Evolutionary conservation across 1,140 invertebrate species (phyloP).

Genomic region (Drosophila grimshawi): DNA sequence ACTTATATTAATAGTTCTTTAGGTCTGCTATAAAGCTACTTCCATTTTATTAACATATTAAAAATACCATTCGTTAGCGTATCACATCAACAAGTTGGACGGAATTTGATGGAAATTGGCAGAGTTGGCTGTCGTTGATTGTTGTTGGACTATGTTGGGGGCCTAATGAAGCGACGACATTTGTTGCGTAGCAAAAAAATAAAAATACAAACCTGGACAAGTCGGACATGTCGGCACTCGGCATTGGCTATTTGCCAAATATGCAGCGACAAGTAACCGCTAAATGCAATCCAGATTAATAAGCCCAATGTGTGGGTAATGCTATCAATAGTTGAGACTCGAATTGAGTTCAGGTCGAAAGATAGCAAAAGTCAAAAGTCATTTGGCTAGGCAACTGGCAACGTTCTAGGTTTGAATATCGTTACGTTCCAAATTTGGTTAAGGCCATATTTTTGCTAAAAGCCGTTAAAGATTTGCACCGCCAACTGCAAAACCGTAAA

Average conservation of each 20-base stretch:
- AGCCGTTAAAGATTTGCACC: constrained; percentile 73
- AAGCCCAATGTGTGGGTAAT: constrained; percentile 56
- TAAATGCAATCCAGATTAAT: constrained; percentile 80
- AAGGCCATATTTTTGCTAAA: constrained; percentile 70
- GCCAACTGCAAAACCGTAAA: constrained; percentile 67
- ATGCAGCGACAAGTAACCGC: constrained; percentile 62
- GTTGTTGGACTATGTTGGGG: constrained; percentile 28
- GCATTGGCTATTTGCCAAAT: constrained; percentile 62
- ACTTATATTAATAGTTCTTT: too few relatives aligned
- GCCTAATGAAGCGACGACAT: constrained; percentile 78
- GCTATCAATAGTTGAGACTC: constrained; percentile 15
- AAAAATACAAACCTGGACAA: constrained; percentile 36
- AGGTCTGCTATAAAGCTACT: too few relatives aligned
- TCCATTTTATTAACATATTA: background rate
- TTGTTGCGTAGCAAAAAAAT: constrained; percentile 23
- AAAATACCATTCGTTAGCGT: constrained; percentile 1
- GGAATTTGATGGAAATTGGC: constrained; percentile 80
- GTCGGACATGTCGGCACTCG: constrained; percentile 34
- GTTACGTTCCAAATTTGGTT: constrained; percentile 69
- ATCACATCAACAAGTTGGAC: constrained; percentile 37
- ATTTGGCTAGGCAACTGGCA: constrained; percentile 26
- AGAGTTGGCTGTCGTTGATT: constrained; percentile 57
- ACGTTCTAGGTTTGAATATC: constrained; percentile 48
- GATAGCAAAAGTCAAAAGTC: constrained; percentile 78
- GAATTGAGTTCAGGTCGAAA: constrained; percentile 35